phyloP scores from a whole-genome alignment of 2,888 invertebrate species.

The Sphaerophoria rueppellii region DNA sequence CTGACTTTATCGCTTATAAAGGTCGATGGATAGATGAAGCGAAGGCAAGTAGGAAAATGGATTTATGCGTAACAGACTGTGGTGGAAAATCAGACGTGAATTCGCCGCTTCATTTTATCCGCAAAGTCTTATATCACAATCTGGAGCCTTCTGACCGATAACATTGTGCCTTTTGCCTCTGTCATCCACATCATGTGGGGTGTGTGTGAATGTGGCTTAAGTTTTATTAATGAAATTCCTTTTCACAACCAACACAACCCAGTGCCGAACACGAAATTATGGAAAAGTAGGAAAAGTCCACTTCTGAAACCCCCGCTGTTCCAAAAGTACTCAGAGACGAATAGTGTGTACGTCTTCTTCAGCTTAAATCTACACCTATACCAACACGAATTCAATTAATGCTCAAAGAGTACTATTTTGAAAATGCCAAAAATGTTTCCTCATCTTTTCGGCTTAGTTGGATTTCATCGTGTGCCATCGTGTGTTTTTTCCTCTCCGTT shows the following conservation, averaged over 20 bases:
- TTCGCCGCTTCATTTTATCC: too few species aligned
- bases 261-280: neutral
- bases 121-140: too few species aligned
- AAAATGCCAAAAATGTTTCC: slow-evolving; percentile 51
- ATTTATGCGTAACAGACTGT: too few species aligned
- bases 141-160: neutral
- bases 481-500: neutral
- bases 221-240: slow-evolving; percentile 63
- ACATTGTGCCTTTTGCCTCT: slow-evolving; percentile 15
- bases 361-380: slow-evolving; percentile 17
- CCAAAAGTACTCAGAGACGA: too few species aligned
- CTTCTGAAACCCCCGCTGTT: neutral
- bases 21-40: too few species aligned
- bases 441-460: slow-evolving; percentile 63
- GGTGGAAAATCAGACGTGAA: too few species aligned
- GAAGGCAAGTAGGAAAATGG: too few species aligned
- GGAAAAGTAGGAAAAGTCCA: slow-evolving; percentile 8
- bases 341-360: too few species aligned
- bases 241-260: slow-evolving; percentile 2
- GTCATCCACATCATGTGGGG: neutral
- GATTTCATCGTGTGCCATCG: slow-evolving; percentile 56
- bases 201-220: slow-evolving; percentile 7
- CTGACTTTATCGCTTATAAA: too few species aligned
- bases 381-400: slow-evolving; percentile 59
- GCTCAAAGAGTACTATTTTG: slow-evolving; percentile 56